phyloP scores from a whole-genome alignment of 2,888 invertebrate genomes.

The Mylabris sibirica region DNA sequence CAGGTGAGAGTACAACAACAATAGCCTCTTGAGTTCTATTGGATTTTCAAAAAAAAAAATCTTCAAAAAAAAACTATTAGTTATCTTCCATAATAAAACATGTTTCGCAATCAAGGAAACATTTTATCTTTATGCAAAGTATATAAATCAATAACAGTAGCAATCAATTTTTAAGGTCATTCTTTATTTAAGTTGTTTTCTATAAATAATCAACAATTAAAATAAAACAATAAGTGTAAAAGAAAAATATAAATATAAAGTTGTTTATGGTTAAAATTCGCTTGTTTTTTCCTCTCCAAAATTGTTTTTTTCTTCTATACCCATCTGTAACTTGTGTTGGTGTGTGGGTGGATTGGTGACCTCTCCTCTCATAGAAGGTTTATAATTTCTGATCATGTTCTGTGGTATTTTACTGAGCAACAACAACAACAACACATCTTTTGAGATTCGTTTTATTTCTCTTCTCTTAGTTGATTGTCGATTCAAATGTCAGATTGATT shows the following conservation, averaged over 20 bases:
- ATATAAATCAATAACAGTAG: not conserved
- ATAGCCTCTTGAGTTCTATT: constrained; percentile 10
- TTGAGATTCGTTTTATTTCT: not conserved
- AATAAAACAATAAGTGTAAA: not conserved
- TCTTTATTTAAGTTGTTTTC: not conserved
- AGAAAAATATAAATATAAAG: not conserved
- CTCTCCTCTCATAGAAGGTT: not conserved
- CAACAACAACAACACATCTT: constrained; percentile 1
- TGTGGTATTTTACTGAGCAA: not conserved
- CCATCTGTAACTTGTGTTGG: not conserved
- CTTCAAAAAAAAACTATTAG: not conserved
- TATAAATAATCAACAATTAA: not conserved
- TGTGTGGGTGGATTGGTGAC: not conserved
- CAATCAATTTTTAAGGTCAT: not conserved
- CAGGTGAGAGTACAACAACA: constrained; percentile 10
- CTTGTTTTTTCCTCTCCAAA: not conserved
- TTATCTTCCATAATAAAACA: not conserved
- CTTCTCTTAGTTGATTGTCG: not conserved
- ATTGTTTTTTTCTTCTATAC: not conserved
- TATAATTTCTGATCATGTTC: not conserved
- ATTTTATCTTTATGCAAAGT: not conserved
- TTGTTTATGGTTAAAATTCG: not conserved
- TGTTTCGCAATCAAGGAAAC: not conserved
- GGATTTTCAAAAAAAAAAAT: not conserved
- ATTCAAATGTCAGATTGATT: constrained; percentile 2